phyloP scores from a whole-genome alignment of 2,113 vertebrate genomes.

The Pachyramphus minor region DNA sequence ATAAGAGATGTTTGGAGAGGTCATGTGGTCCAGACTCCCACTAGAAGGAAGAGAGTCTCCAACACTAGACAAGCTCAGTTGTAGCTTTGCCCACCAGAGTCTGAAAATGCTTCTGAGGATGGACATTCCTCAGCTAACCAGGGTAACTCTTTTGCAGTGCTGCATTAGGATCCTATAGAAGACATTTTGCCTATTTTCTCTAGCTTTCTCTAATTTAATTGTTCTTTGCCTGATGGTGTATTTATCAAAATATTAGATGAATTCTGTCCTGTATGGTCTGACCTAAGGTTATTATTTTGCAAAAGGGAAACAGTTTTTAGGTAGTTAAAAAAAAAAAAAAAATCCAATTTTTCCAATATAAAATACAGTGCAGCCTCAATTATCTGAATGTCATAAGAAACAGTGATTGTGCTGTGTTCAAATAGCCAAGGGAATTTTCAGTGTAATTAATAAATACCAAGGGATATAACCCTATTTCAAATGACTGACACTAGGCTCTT shows the following conservation, averaged over 20 bases:
- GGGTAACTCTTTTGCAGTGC: background rate
- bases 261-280: background rate
- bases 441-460: constrained; percentile 42
- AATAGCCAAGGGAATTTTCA: background rate
- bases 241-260: background rate
- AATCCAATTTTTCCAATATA: background rate
- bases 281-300: background rate
- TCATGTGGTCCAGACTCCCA: background rate
- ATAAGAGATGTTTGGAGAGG: background rate
- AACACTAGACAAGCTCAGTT: background rate
- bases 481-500: background rate
- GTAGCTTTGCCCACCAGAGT: background rate
- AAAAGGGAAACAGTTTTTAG: background rate
- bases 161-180: background rate
- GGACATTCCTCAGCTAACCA: background rate
- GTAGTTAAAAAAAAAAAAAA: background rate
- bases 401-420: background rate
- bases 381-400: background rate
- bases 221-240: background rate
- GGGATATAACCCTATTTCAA: constrained; percentile 28
- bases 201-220: background rate
- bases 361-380: background rate
- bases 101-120: background rate
- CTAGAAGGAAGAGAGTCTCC: background rate
- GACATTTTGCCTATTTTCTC: background rate